Percentiles rank a stretch among this genome's conserved stretches.
Conservation (phyloP, 2,888 invertebrate species). For the Hydraecia micacea region DNA sequence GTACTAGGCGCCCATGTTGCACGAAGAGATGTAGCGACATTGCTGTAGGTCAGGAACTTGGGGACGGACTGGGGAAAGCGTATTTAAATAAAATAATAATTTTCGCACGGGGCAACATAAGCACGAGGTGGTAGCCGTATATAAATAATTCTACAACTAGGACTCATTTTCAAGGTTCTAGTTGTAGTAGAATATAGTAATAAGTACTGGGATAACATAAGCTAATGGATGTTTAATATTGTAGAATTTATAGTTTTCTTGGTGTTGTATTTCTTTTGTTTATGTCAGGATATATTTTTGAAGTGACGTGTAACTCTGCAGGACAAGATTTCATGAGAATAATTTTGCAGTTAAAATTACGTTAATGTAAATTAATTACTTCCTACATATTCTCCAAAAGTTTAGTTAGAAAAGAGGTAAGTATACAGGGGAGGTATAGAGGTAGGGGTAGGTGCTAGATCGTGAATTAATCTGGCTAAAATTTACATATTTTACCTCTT, state of each 20-base stretch:
- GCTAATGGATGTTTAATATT: slow-evolving; percentile 44
- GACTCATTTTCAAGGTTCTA: slow-evolving; percentile 66
- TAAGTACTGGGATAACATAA: slow-evolving; percentile 72
- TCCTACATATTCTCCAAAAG: neutral
- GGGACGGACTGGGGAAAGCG: slow-evolving; percentile 61
- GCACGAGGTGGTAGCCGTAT: slow-evolving; percentile 62
- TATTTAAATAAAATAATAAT: slow-evolving; percentile 86
- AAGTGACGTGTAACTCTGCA: neutral
- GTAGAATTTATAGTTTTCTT: slow-evolving; percentile 34
- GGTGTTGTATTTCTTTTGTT: slow-evolving; percentile 1
- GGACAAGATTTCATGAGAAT: neutral
- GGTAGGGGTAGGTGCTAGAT: neutral
- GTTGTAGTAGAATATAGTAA: slow-evolving; percentile 80
- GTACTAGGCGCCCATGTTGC: slow-evolving; percentile 77
- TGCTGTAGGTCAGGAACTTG: slow-evolving; percentile 55
- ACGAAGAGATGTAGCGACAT: slow-evolving; percentile 57
- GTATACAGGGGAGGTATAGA: neutral
- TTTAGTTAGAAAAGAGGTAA: neutral
- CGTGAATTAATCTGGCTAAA: no score
- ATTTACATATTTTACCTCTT: neutral
- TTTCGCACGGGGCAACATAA: slow-evolving; percentile 76
- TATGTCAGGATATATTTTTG: neutral
- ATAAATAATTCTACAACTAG: slow-evolving; percentile 71
- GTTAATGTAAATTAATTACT: neutral
- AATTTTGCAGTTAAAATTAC: neutral